phyloP scores from a whole-genome alignment of 2,888 invertebrate species.

The Kryphioiulus occultus region DNA sequence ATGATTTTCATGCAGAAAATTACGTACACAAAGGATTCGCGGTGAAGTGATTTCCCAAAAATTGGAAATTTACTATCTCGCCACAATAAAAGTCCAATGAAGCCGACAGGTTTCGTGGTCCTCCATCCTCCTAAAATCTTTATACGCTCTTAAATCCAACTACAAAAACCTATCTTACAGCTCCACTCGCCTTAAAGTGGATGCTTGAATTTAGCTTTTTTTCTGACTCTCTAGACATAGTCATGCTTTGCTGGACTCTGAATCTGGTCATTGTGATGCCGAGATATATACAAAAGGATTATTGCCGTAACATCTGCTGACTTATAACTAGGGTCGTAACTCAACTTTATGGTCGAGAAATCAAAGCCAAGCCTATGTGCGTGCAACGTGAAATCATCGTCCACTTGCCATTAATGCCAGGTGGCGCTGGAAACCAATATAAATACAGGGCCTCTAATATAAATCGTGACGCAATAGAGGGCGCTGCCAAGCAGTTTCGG shows the following conservation, averaged over 20 bases:
- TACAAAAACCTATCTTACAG: neutral
- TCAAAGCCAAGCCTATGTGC: neutral
- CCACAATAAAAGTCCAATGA: constrained; percentile 3
- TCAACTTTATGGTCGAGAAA: neutral
- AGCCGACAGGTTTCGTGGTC: neutral
- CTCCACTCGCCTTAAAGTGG: constrained; percentile 3
- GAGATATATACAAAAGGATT: constrained; percentile 26
- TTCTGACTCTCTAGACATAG: neutral
- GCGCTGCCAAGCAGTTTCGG: neutral
- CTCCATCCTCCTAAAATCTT: neutral
- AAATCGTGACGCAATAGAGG: neutral
- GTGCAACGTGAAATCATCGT: neutral
- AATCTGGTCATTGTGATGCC: constrained; percentile 17
- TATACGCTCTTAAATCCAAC: constrained; percentile 13
- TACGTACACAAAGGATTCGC: constrained; percentile 11
- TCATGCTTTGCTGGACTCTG: neutral
- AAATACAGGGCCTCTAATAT: no score
- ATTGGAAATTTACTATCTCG: neutral
- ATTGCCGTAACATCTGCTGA: constrained; percentile 24
- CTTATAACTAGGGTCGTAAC: constrained; percentile 21
- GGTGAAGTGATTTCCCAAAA: neutral
- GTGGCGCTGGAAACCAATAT: neutral
- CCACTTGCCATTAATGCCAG: neutral
- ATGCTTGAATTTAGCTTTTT: neutral
- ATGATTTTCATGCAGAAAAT: constrained; percentile 27